Conservation (phyloP, 1,140 invertebrate species). For the Theocolax elegans region DNA sequence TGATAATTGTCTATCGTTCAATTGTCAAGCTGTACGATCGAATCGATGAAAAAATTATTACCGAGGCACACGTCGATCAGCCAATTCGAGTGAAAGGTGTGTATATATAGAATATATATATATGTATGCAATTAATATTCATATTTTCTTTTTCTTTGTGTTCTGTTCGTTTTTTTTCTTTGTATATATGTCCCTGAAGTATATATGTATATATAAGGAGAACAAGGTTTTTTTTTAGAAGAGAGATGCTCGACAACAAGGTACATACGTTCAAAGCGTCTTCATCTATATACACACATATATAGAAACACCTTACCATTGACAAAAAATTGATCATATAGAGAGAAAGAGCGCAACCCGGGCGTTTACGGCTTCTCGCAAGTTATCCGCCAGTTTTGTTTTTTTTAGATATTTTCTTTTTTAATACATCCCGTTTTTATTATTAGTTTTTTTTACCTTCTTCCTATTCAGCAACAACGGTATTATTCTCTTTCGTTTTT, state of each 20-base stretch:
- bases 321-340: slow-evolving; percentile 52
- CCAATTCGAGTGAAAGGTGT: slow-evolving; percentile 17
- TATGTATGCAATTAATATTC: too few species aligned
- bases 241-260: slow-evolving; percentile 39
- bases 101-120: slow-evolving; percentile 31
- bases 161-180: not conserved
- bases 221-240: slow-evolving; percentile 31
- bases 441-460: not conserved
- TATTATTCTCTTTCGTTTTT: too few species aligned
- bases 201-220: too few species aligned
- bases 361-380: slow-evolving; percentile 54
- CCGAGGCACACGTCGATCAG: too few species aligned
- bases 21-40: too few species aligned
- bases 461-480: too few species aligned
- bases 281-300: too few species aligned
- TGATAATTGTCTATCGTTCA: too few species aligned
- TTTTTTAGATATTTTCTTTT: slow-evolving; percentile 47
- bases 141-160: too few species aligned
- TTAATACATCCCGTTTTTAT: slow-evolving; percentile 18
- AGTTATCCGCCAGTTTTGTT: slow-evolving; percentile 52
- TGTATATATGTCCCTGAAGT: slow-evolving; percentile 22
- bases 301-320: slow-evolving; percentile 52
- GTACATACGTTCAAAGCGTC: slow-evolving; percentile 52
- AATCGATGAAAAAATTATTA: too few species aligned
- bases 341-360: slow-evolving; percentile 54